Evolutionary conservation across 1,140 invertebrate genomes (phyloP).

Genomic region (Heliconius congener): DNA sequence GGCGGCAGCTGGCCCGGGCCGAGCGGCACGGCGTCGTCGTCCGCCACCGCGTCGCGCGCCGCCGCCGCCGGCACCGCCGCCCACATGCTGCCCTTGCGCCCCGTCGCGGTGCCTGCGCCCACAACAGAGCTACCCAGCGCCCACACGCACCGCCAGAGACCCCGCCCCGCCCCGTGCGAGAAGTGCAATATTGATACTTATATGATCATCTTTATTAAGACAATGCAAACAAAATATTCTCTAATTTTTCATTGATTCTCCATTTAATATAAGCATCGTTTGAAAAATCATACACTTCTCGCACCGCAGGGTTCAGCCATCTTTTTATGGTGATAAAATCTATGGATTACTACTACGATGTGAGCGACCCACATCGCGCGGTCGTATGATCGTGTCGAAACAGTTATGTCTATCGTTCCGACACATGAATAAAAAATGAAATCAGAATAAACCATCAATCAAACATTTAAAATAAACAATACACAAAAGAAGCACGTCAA

Average conservation of each 20-base stretch:
- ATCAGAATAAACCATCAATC: constrained; percentile 69
- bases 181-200: not conserved
- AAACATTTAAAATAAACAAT: constrained; percentile 74
- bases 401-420: constrained; percentile 38
- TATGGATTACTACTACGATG: constrained; percentile 17
- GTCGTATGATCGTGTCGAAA: constrained; percentile 34
- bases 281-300: not conserved
- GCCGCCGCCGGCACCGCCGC: constrained; percentile 71
- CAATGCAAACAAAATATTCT: no score
- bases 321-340: not conserved
- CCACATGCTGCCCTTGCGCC: constrained; percentile 81
- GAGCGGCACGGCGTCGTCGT: constrained; percentile 80
- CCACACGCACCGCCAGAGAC: constrained; percentile 18
- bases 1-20: constrained; percentile 91
- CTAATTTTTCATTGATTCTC: not conserved
- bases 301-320: not conserved
- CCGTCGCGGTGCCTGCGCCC: constrained; percentile 68
- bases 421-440: constrained; percentile 52
- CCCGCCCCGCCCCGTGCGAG: not conserved
- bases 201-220: no score
- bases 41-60: constrained; percentile 59
- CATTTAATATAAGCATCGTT: not conserved
- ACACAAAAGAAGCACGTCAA: constrained; percentile 80
- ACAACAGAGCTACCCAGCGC: constrained; percentile 45
- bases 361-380: constrained; percentile 23